Evolutionary conservation across 1,140 invertebrate species (phyloP).

Genomic region (Rhyacophila brunnea): DNA sequence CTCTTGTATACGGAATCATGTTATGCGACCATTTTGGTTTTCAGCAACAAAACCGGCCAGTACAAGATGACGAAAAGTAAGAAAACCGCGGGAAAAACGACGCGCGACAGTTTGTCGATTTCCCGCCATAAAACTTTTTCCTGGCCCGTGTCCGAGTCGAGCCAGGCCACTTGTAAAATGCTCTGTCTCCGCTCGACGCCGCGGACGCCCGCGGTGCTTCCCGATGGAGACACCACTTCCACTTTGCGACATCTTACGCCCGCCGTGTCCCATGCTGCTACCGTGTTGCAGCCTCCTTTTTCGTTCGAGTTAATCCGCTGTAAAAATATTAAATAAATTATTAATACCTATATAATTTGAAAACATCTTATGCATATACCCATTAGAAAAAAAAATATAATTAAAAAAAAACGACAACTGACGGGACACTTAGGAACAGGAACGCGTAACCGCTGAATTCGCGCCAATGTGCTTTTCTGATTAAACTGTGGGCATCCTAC

Average conservation of each 20-base stretch:
- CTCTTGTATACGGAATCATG: neutral
- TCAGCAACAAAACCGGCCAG: constrained; percentile 71
- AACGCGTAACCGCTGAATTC: no score
- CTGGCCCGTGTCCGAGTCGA: constrained; percentile 62
- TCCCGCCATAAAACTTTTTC: constrained; percentile 66
- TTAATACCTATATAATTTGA: no score
- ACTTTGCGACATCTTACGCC: constrained; percentile 59
- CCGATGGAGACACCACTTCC: constrained; percentile 45
- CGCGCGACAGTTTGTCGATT: constrained; percentile 65
- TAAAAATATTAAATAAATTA: constrained; percentile 31
- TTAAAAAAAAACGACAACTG: no score
- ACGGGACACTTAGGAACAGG: no score
- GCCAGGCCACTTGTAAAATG: constrained; percentile 59
- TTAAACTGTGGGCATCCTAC: no score
- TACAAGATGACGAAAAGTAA: constrained; percentile 71
- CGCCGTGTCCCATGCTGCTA: constrained; percentile 61
- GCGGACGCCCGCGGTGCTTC: constrained; percentile 29
- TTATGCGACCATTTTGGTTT: constrained; percentile 51
- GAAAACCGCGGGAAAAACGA: constrained; percentile 73
- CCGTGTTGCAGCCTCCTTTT: constrained; percentile 60
- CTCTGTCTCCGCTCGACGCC: constrained; percentile 50
- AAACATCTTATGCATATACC: neutral
- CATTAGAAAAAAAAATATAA: neutral
- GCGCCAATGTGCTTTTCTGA: no score
- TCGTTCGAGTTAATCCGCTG: constrained; percentile 63